Evolutionary conservation across 37 sponge, comb jelly and placozoan species (phyloP).

Genomic region (Aphrocallistes beatrix): DNA sequence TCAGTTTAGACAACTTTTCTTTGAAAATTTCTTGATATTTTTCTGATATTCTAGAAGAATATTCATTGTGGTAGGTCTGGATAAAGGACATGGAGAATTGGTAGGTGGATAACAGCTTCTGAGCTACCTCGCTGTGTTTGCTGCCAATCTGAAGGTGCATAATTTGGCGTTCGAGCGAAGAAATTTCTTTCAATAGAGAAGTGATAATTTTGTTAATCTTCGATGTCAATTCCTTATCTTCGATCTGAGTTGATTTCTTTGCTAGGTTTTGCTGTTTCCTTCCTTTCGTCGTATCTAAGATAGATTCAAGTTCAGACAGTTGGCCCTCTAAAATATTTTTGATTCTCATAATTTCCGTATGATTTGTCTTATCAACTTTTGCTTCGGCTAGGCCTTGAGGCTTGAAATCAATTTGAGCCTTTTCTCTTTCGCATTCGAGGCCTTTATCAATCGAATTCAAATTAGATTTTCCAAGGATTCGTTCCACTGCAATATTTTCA

Average conservation of each 20-base stretch:
- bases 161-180: neutral
- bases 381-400: neutral
- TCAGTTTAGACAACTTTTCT: neutral
- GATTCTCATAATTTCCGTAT: neutral
- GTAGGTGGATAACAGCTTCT: neutral
- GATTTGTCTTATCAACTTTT: neutral
- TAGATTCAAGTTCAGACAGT: neutral
- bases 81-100: slow-evolving; percentile 8
- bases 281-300: neutral
- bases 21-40: neutral
- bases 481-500: neutral
- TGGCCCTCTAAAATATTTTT: slow-evolving; percentile 10
- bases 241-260: neutral
- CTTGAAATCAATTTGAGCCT: neutral
- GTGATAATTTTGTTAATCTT: neutral
- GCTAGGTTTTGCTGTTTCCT: neutral
- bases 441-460: neutral
- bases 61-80: neutral
- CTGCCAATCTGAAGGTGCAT: neutral
- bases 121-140: neutral
- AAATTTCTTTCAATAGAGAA: neutral
- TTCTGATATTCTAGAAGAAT: neutral
- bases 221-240: neutral
- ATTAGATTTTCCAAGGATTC: too few species aligned
- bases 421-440: neutral